A percentile compares a stretch with the other conserved stretches of the same genome.
These are phyloP conservation scores for Neostethus bicornis DNA, from an alignment of 2,797 vertebrate species.

Conservation along the genomic window DNA sequence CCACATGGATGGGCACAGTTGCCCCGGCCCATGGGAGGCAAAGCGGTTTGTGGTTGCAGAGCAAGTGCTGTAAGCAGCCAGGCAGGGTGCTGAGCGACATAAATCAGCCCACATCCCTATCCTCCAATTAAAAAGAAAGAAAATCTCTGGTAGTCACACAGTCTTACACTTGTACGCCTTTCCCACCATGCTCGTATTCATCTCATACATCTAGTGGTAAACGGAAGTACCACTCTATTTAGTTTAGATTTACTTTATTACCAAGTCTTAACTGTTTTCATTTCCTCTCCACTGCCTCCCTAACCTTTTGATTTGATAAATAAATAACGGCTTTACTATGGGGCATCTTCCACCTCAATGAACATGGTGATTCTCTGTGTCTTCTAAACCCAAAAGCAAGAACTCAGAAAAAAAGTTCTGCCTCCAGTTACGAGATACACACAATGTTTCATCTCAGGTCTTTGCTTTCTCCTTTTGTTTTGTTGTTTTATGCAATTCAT, in stretches of 20 bases:
- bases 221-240: conserved; percentile 27
- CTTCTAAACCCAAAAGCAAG: conserved; percentile 61
- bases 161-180: conserved; percentile 12
- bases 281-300: conserved; percentile 43
- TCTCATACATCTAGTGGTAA: conserved; percentile 29
- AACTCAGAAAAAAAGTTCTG: conserved; percentile 62
- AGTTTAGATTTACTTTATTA: conserved; percentile 36
- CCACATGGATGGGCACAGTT: conserved; percentile 53
- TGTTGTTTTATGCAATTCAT: conserved; percentile 71
- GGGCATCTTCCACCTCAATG: conserved; percentile 66
- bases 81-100: conserved; percentile 43
- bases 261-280: conserved; percentile 38
- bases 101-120: conserved; percentile 24
- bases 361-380: conserved; percentile 56
- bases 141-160: conserved; percentile 26
- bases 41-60: conserved; percentile 53
- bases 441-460: conserved; percentile 52
- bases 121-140: conserved; percentile 9
- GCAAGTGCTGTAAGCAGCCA: conserved; percentile 49
- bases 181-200: conserved; percentile 16
- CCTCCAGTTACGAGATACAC: conserved; percentile 62
- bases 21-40: conserved; percentile 49
- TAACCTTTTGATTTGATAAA: conserved; percentile 72
- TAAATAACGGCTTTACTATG: conserved; percentile 75
- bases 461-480: conserved; percentile 59